phyloP scores from a whole-genome alignment of 1,140 invertebrate genomes.

The Leucophenga varia region DNA sequence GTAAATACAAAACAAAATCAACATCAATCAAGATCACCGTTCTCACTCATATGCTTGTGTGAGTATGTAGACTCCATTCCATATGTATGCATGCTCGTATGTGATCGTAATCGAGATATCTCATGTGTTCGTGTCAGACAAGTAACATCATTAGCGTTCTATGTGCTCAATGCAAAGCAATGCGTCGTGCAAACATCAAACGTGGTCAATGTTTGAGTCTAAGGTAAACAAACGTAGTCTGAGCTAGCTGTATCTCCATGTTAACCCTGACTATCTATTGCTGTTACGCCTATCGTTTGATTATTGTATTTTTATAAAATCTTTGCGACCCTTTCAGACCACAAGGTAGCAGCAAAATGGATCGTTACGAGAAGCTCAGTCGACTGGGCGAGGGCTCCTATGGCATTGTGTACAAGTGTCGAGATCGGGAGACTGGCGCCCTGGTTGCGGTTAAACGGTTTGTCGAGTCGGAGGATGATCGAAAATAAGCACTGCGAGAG shows the following conservation, averaged over 20 bases:
- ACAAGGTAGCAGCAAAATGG: slow-evolving; percentile 88
- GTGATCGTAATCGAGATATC: too few species aligned
- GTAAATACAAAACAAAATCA: too few species aligned
- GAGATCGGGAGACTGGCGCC: slow-evolving; percentile 92
- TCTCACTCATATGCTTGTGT: too few species aligned
- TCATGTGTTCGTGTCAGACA: slow-evolving; percentile 45
- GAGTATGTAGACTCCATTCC: too few species aligned
- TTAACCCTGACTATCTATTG: too few species aligned
- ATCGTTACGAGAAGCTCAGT: slow-evolving; percentile 95
- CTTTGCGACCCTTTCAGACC: slow-evolving; percentile 69
- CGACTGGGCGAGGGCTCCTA: slow-evolving; percentile 98
- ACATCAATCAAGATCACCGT: too few species aligned
- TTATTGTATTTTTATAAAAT: background rate
- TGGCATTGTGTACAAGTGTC: slow-evolving; percentile 97
- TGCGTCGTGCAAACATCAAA: slow-evolving; percentile 51
- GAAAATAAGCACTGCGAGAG: slow-evolving; percentile 97
- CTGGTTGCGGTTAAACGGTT: slow-evolving; percentile 99
- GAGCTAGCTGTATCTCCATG: too few species aligned
- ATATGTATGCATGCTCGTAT: too few species aligned
- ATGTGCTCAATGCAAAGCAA: slow-evolving; percentile 51
- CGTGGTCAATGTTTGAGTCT: slow-evolving; percentile 51
- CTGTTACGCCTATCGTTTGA: background rate
- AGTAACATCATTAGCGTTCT: slow-evolving; percentile 35
- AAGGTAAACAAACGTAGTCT: too few species aligned
- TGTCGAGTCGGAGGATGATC: slow-evolving; percentile 98